Evolutionary conservation across 2,888 invertebrate species (phyloP).

Genomic region (Trichogramma dendrolimi): DNA sequence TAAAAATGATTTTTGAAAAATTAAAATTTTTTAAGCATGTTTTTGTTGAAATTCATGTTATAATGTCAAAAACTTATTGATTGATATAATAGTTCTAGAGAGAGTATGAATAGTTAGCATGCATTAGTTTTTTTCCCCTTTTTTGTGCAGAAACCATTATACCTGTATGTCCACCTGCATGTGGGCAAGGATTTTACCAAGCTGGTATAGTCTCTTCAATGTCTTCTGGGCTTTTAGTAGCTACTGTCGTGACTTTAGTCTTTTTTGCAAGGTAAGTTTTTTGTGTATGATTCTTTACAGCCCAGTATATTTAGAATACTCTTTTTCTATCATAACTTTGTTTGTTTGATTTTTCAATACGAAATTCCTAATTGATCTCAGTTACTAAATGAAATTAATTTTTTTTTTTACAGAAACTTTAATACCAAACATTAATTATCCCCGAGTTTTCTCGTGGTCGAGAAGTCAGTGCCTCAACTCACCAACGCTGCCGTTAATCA

Average conservation of each 20-base stretch:
- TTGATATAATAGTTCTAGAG: not conserved
- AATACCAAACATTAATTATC: constrained; percentile 70
- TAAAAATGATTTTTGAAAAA: not conserved
- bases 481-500: constrained; percentile 40
- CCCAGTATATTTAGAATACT: constrained; percentile 9
- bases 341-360: constrained; percentile 2
- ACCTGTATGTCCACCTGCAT: constrained; percentile 90
- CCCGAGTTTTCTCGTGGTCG: constrained; percentile 60
- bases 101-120: constrained; percentile 41
- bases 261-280: constrained; percentile 51
- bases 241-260: constrained; percentile 56
- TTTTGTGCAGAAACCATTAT: constrained; percentile 76
- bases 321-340: constrained; percentile 1
- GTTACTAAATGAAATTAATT: not conserved
- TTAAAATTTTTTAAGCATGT: not conserved
- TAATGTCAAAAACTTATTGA: not conserved
- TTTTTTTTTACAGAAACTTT: constrained; percentile 59
- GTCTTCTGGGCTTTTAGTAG: constrained; percentile 49
- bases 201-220: constrained; percentile 55
- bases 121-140: constrained; percentile 46
- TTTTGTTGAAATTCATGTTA: constrained; percentile 1
- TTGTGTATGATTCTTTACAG: not conserved
- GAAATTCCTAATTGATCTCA: not conserved
- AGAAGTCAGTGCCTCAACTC: constrained; percentile 36
- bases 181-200: constrained; percentile 66